Percentiles rank a stretch among this genome's conserved stretches.
Evolutionary conservation across 1,140 invertebrate genomes (phyloP).

Genomic region (Drosophila dunni): DNA sequence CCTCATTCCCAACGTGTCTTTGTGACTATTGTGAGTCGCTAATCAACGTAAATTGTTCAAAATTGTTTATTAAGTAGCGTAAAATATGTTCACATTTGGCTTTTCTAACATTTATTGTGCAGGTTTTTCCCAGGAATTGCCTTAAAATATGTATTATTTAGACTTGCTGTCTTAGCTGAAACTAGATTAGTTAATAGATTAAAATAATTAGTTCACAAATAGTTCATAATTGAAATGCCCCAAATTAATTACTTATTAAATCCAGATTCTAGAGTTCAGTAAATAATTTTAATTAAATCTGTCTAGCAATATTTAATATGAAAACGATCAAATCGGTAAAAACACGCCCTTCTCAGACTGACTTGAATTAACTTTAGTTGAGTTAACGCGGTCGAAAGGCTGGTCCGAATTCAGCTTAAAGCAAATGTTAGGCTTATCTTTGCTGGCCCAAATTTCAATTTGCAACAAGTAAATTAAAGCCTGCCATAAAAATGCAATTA

Average conservation of each 20-base stretch:
- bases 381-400: conserved; percentile 40
- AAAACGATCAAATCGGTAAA: conserved; percentile 35
- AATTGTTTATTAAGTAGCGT: conserved; percentile 74
- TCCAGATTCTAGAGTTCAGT: too few relatives aligned
- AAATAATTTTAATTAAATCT: neutral
- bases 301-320: conserved; percentile 30
- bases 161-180: neutral
- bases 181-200: too few relatives aligned
- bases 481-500: conserved; percentile 68
- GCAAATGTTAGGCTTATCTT: conserved; percentile 73
- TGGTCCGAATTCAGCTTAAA: conserved; percentile 44
- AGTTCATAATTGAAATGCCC: too few relatives aligned
- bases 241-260: too few relatives aligned
- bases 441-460: conserved; percentile 75
- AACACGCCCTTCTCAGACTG: conserved; percentile 67
- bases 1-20: neutral
- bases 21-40: conserved; percentile 33
- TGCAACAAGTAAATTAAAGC: conserved; percentile 70
- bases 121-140: neutral
- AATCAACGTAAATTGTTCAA: conserved; percentile 71
- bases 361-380: conserved; percentile 45
- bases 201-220: too few relatives aligned
- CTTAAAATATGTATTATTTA: neutral
- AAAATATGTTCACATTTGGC: conserved; percentile 54
- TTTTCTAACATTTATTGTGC: conserved; percentile 60